Evolutionary conservation across 2,797 vertebrate genomes (phyloP).

Genomic region (Sebastes minor): DNA sequence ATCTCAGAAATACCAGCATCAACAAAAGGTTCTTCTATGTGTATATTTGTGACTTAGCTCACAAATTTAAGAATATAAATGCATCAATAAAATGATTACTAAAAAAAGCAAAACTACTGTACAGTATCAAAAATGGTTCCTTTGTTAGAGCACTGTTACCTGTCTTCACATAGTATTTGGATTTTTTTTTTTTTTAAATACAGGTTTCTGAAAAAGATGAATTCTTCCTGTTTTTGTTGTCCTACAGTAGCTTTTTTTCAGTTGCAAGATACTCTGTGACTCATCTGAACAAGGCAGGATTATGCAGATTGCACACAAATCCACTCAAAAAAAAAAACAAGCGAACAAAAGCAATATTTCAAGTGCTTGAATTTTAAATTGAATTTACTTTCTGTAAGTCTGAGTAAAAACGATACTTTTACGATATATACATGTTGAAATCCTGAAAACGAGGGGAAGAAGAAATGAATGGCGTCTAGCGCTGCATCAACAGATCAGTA

Average conservation of each 20-base stretch:
- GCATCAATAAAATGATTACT: background rate
- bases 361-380: constrained; percentile 15
- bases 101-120: background rate
- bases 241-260: constrained; percentile 9
- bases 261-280: constrained; percentile 17
- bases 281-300: constrained; percentile 43
- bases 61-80: background rate
- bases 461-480: constrained; percentile 63
- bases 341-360: constrained; percentile 2
- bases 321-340: constrained; percentile 18
- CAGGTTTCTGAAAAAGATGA: background rate
- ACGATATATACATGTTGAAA: constrained; percentile 9
- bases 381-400: background rate
- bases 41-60: too few species aligned
- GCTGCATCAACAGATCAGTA: constrained; percentile 75
- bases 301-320: constrained; percentile 29
- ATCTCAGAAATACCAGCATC: background rate
- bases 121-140: background rate
- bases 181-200: background rate
- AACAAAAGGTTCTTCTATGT: background rate
- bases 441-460: constrained; percentile 42
- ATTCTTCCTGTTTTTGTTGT: constrained; percentile 8
- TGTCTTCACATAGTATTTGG: background rate
- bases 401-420: background rate
- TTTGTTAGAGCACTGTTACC: background rate